Evolutionary conservation across 2,113 vertebrate genomes (phyloP).

Genomic region (Nibea albiflora): DNA sequence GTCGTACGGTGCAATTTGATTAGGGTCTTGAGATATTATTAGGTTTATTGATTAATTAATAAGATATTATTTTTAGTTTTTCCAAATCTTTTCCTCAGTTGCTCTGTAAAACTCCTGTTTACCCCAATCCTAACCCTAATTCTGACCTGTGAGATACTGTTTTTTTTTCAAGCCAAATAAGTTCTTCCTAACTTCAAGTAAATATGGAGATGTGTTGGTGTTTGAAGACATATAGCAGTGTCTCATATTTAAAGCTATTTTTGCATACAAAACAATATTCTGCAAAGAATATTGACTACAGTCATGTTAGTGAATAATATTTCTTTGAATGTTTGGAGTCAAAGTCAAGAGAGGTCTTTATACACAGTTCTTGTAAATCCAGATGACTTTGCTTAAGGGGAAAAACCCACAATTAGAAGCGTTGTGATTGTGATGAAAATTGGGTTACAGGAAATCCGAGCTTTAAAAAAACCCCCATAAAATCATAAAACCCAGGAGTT

Average conservation of each 20-base stretch:
- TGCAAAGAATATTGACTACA: not conserved
- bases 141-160: not conserved
- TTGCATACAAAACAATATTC: not conserved
- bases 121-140: no score
- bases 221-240: not conserved
- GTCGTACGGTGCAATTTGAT: not conserved
- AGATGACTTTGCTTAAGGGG: not conserved
- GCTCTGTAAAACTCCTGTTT: no score
- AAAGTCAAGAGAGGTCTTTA: not conserved
- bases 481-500: not conserved
- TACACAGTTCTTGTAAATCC: not conserved
- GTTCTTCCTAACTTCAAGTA: not conserved
- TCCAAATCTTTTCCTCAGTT: slow-evolving; percentile 2
- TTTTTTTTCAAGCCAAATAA: not conserved
- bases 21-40: not conserved
- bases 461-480: not conserved
- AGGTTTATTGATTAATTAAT: no score
- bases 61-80: not conserved
- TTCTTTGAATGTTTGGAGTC: not conserved
- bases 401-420: not conserved
- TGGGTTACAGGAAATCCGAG: not conserved
- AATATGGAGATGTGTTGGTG: not conserved
- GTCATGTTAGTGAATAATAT: not conserved
- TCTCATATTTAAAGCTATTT: not conserved
- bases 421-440: not conserved